Evolutionary conservation across 2,888 invertebrate genomes (phyloP).

Genomic region (Andrena bucephala): DNA sequence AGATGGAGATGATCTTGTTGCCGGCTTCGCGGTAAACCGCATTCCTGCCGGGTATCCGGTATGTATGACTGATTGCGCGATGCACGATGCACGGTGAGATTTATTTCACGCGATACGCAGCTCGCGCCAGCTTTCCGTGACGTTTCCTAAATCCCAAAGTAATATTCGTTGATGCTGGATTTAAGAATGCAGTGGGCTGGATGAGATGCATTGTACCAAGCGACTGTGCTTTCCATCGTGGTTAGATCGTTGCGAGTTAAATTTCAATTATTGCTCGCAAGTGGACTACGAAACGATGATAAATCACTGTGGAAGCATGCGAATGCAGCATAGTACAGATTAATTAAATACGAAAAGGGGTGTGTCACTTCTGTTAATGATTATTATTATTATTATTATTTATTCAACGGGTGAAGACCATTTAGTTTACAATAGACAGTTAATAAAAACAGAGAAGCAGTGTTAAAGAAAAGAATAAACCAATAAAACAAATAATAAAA

Average conservation of each 20-base stretch:
- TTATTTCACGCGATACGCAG: slow-evolving; percentile 24
- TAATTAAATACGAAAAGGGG: no score
- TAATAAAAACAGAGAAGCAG: not conserved
- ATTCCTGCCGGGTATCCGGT: slow-evolving; percentile 32
- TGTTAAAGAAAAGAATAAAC: not conserved
- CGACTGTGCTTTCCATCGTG: no score
- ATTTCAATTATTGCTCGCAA: no score
- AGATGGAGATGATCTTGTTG: slow-evolving; percentile 58
- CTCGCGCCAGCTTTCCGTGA: not conserved
- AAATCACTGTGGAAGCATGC: no score
- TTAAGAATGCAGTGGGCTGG: not conserved
- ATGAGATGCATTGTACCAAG: not conserved
- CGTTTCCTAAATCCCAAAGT: slow-evolving; percentile 8
- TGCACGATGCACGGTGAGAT: slow-evolving; percentile 8
- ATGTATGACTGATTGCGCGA: slow-evolving; percentile 44
- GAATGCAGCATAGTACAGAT: no score
- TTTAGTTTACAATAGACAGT: no score
- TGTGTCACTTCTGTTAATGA: no score
- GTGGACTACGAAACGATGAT: no score
- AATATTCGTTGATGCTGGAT: not conserved
- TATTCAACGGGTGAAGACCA: not conserved
- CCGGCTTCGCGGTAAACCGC: slow-evolving; percentile 54
- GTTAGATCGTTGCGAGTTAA: no score
- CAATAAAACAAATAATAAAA: not conserved
- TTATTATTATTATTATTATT: not conserved